Evolutionary conservation across 1,140 invertebrate species (phyloP), one percentile per base, ranked within the genome.

Genomic region (Drosophila pachea): DNA sequence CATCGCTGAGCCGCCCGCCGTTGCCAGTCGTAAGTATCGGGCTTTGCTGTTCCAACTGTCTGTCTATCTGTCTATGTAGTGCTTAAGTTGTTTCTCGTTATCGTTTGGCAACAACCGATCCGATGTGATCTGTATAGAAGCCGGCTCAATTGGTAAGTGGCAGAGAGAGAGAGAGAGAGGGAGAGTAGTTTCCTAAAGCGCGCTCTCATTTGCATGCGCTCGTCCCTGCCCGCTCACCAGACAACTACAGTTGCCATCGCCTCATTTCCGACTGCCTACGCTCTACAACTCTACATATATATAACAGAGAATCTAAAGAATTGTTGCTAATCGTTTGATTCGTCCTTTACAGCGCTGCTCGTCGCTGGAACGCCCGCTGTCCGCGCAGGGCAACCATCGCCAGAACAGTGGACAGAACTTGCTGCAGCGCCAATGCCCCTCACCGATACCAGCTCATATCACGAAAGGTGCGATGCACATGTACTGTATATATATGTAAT

Each of bases 321-420:
- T 1, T n/a, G 11, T 45, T 56, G 7, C 54, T 45, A 56, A 56
- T 45, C 22, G 9, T 11, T 12, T 45, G 16, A 4, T 52, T 60
- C 31, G 8, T 36, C 7, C 2, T 1, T 89, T 92, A 12, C 91
- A 94, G 91, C 91, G 95, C 77, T 95, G 94, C 89, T 96, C 94
- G n/a, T 96, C 94, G 40, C 90, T 95, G 72, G 95, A 95, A 90
- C 91, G 94, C 42, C 94, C 94, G 2, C 89, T 91, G 49, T 90
- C 94, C 29, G 92, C 94, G 54, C 90, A 93, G 75, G 90, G 91
- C 89, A 90, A 89, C 81, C 92, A 91, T 90, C 91, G 60, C 63
- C 89, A 89, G 48, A 90, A 90, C 89, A 91, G 65, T 83, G 90
- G 38, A 87, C 75, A 61, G 45, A 92, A 77, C 89, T 90, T 88